Base-by-base conservation (phyloP, 2,888 invertebrate genomes). In the Cryptocheilus praepositus region DNA sequence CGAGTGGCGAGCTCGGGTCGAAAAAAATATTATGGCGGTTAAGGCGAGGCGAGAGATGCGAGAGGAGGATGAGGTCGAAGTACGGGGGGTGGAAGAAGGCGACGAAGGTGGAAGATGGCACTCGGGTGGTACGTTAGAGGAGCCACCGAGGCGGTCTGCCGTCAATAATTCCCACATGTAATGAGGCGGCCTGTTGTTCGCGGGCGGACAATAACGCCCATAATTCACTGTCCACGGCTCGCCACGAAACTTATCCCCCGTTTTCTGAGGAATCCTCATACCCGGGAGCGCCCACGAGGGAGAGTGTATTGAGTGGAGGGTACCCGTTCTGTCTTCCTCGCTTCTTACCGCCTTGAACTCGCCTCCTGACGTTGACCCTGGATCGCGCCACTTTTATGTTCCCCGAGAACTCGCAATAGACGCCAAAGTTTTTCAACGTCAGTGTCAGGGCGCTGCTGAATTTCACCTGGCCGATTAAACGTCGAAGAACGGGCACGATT, bases 141-240 rank as follows among this genome's bases (percentile, higher is more conserved):
- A 51, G 56, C 56, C 65, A 56, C 65, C 54, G 57, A 63, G 59
- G 76, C 73, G 79, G 77, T 73, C 73, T 65, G 57, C 71, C 81
- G 79, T 83, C 83, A 81, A 83, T 83, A 83, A 83, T 79, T 83
- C 78, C 79, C 77, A 79, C 79, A 76, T 80, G 83, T 83, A 83
- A 83, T 82, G 82, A 83, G 82, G 80, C 80, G 73, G 81, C 64
- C 75, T 76, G 81, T 82, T 82, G 82, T 82, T 83, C 81, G 80
- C 83, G 77, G 80, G 79, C 81, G 81, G 81, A 83, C 83, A 83
- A 83, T 82, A 82, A 82, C 81, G 81, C 64, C 81, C 80, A 83
- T 83, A 83, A 83, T 81, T 83, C 82, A 83, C 80, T 65, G 74
- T 72, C 66, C 72, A 61, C 60, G 67, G 21, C 67, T 80, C 76